phyloP scores from a whole-genome alignment of 2,888 invertebrate species.

The Cerastis leucographa region DNA sequence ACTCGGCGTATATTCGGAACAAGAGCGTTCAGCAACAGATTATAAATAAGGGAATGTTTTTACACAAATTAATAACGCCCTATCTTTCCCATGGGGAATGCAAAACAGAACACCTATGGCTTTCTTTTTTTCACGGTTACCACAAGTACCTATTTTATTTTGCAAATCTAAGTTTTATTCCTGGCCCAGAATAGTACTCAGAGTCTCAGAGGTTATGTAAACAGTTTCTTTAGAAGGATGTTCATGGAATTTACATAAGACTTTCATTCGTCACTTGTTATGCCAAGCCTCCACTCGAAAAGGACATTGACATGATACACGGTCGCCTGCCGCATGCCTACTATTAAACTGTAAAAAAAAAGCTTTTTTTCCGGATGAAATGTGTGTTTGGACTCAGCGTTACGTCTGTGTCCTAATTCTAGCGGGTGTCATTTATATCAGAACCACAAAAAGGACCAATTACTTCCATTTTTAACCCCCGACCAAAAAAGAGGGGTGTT shows the following conservation, averaged over 20 bases:
- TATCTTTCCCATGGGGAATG: slow-evolving; percentile 1
- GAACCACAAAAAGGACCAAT: slow-evolving; percentile 15
- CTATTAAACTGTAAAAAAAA: neutral
- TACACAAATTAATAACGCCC: slow-evolving; percentile 40
- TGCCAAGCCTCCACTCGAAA: slow-evolving; percentile 28
- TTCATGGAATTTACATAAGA: slow-evolving; percentile 40
- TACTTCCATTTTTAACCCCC: neutral
- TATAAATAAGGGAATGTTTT: slow-evolving; percentile 50
- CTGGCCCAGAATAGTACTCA: slow-evolving; percentile 4
- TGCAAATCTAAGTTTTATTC: slow-evolving; percentile 23
- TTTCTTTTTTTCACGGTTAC: slow-evolving; percentile 15
- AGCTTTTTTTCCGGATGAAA: slow-evolving; percentile 11
- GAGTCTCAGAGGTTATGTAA: slow-evolving; percentile 17
- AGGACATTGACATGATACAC: slow-evolving; percentile 35
- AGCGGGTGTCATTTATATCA: slow-evolving; percentile 16
- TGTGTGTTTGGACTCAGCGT: slow-evolving; percentile 1
- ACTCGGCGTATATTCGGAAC: slow-evolving; percentile 21
- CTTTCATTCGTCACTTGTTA: slow-evolving; percentile 39
- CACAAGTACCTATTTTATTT: slow-evolving; percentile 25
- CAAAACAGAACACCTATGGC: slow-evolving; percentile 13
- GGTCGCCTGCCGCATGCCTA: neutral
- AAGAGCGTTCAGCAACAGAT: slow-evolving; percentile 37
- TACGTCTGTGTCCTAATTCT: slow-evolving; percentile 20
- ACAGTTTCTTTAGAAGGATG: slow-evolving; percentile 33
- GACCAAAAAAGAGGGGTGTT: too few relatives aligned